Percentiles rank a stretch among this genome's conserved stretches.
phyloP scores from a whole-genome alignment of 1,140 invertebrate species.

The Meloidogyne chitwoodi region DNA sequence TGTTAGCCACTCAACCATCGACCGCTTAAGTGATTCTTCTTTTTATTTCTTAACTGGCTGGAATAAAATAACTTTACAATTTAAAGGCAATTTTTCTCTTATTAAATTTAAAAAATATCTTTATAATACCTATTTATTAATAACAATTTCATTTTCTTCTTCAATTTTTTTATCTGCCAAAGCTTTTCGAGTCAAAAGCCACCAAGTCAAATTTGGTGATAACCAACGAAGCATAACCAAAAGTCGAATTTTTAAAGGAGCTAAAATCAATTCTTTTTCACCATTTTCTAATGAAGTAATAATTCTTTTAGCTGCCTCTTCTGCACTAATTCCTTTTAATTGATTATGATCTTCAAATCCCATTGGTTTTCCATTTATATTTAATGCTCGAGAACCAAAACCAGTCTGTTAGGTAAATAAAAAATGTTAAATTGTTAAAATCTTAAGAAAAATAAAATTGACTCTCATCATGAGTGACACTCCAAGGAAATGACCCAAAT shows the following conservation, averaged over 20 bases:
- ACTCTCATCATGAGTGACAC: too few relatives aligned
- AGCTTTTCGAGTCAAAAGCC: slow-evolving; percentile 28
- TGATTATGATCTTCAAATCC: slow-evolving; percentile 54
- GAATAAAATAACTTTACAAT: too few relatives aligned
- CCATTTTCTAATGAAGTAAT: slow-evolving; percentile 29
- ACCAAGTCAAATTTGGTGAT: slow-evolving; percentile 40
- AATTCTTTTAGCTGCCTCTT: slow-evolving; percentile 27
- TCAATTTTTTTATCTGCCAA: slow-evolving; percentile 11
- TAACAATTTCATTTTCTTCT: background rate
- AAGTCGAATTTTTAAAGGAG: slow-evolving; percentile 32
- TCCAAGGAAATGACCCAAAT: too few relatives aligned
- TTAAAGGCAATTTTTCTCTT: too few relatives aligned
- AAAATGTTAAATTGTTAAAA: too few relatives aligned
- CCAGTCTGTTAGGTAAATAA: slow-evolving; percentile 31
- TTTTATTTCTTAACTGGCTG: too few relatives aligned
- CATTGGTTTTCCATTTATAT: slow-evolving; percentile 34
- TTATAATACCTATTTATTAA: too few relatives aligned
- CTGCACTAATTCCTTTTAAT: slow-evolving; percentile 36
- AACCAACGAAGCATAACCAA: slow-evolving; percentile 31
- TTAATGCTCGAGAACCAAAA: slow-evolving; percentile 48
- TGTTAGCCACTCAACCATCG: too few relatives aligned
- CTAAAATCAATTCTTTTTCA: slow-evolving; percentile 35
- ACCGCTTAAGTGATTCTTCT: too few relatives aligned
- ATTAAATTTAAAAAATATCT: too few relatives aligned
- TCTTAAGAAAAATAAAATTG: too few relatives aligned